Percentiles rank a stretch among this genome's conserved stretches.
These are phyloP conservation scores for Chaetogeoica ovagalla DNA, from an alignment of 2,888 invertebrate genomes.

Conservation along the genomic window DNA sequence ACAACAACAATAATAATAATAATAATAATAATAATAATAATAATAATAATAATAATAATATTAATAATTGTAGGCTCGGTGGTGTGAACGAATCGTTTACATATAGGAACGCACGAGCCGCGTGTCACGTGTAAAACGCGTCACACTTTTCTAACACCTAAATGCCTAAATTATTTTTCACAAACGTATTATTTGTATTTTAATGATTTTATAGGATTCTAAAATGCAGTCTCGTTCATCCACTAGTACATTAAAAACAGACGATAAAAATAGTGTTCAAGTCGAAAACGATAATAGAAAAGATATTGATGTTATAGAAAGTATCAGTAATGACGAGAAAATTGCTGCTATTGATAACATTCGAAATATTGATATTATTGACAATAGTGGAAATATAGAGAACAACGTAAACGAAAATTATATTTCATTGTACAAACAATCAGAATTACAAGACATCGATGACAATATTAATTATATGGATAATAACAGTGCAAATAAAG, in stretches of 20 bases:
- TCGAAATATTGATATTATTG: neutral
- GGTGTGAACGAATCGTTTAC: too few species aligned
- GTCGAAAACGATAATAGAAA: neutral
- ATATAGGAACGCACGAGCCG: too few species aligned
- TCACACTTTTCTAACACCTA: too few species aligned
- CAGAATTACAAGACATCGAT: too few species aligned
- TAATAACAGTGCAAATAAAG: neutral
- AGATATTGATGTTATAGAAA: neutral
- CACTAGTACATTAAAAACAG: neutral
- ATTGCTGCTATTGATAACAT: neutral
- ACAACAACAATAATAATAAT: too few species aligned
- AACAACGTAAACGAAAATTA: too few species aligned
- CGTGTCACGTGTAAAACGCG: neutral
- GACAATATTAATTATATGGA: neutral
- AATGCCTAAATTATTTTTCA: neutral
- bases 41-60: too few species aligned
- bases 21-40: too few species aligned
- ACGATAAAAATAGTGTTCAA: neutral
- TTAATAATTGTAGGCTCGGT: too few species aligned
- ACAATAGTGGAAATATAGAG: neutral
- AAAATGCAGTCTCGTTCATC: neutral
- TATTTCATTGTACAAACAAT: too few species aligned
- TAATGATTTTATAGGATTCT: slow-evolving; percentile 23
- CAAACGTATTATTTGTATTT: neutral
- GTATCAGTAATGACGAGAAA: neutral